A percentile compares a stretch with the other conserved stretches of the same genome.
phyloP scores from a whole-genome alignment of 2,113 vertebrate species.

The Channa argus region DNA sequence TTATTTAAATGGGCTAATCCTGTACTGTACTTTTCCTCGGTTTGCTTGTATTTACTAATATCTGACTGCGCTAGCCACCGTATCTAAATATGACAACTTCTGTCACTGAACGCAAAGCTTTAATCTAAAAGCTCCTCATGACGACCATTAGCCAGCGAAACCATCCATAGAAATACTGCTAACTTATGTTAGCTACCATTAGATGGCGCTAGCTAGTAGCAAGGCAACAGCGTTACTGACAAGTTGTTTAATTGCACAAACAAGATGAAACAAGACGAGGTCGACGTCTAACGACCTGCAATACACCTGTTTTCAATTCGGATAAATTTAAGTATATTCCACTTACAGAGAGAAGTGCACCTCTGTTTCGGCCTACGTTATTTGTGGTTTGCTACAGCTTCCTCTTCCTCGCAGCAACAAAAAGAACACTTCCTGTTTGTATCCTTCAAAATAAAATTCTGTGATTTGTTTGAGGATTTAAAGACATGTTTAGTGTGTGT shows the following conservation, averaged over 20 bases:
- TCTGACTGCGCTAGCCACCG: too few species aligned
- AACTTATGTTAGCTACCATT: slow-evolving; percentile 1
- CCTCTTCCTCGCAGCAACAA: neutral
- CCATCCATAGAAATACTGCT: too few species aligned
- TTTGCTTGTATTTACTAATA: too few species aligned
- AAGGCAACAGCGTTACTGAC: neutral
- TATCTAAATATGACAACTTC: neutral
- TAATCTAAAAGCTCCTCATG: neutral
- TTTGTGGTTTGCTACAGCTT: neutral
- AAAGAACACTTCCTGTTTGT: neutral
- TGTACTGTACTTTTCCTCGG: too few species aligned
- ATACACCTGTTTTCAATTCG: accelerated
- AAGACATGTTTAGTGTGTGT: too few species aligned
- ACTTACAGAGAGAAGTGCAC: slow-evolving; percentile 34
- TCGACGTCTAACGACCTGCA: too few species aligned
- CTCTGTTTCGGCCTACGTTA: neutral
- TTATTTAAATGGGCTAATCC: too few species aligned
- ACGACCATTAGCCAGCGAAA: too few species aligned
- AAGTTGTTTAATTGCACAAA: neutral
- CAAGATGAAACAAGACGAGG: neutral
- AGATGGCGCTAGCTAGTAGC: slow-evolving; percentile 17
- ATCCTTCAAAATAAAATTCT: slow-evolving; percentile 41
- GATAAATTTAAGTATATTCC: accelerated
- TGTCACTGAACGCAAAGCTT: too few species aligned
- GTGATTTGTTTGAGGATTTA: too few species aligned